Evolutionary conservation across 1,140 invertebrate species (phyloP).

Genomic region (Hypothenemus hampei): DNA sequence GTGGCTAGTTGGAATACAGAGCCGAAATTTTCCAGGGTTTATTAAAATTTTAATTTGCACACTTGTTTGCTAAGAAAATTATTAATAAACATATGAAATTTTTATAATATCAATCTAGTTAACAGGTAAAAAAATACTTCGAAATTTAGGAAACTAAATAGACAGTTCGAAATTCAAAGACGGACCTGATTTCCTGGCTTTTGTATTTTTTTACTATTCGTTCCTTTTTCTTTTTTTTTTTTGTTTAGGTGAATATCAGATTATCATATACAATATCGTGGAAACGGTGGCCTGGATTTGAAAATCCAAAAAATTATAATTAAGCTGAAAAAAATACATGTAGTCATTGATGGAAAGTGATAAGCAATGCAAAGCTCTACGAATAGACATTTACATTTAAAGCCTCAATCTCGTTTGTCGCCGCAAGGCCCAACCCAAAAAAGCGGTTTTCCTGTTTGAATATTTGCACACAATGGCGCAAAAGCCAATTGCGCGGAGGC

Average conservation of each 20-base stretch:
- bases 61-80: neutral
- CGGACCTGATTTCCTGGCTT: slow-evolving; percentile 12
- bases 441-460: slow-evolving; percentile 14
- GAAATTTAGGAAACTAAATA: too few species aligned
- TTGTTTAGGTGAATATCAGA: slow-evolving; percentile 16
- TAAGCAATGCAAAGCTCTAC: too few species aligned
- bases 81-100: too few species aligned
- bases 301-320: too few species aligned
- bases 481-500: too few species aligned
- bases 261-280: slow-evolving; percentile 6
- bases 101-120: too few species aligned
- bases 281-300: slow-evolving; percentile 13
- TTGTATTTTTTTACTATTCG: too few species aligned
- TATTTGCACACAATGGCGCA: slow-evolving; percentile 12
- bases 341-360: too few species aligned
- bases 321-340: too few species aligned
- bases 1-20: slow-evolving; percentile 18
- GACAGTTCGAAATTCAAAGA: neutral
- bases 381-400: slow-evolving; percentile 1
- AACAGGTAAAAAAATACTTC: too few species aligned
- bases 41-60: neutral
- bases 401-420: neutral
- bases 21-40: slow-evolving; percentile 3
- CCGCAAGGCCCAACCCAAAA: neutral
- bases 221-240: too few species aligned